Evolutionary conservation across 1,140 invertebrate genomes (phyloP), one percentile per base, ranked within the genome.

Genomic region (fruit fly (Drosophila melanogaster)): DNA sequence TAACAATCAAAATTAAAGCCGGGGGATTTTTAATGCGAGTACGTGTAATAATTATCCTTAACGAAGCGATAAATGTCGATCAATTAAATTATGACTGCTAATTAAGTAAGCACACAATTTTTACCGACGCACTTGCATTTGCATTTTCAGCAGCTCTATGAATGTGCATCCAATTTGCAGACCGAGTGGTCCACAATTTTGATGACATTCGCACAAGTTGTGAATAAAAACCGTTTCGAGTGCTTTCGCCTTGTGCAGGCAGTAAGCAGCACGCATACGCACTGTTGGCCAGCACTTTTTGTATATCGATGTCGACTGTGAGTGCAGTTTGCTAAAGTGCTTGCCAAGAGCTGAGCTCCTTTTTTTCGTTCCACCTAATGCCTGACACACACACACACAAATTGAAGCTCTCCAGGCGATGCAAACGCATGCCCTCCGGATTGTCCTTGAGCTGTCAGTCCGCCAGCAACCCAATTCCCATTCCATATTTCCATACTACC

Each of bases 331-430:
- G 40, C 47, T 8, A 56, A 75, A 75, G 72, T 75, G 71, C 72
- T 72, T 43, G 51, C 66, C 38, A 33, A 71, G 64, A 71, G 67
- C 67, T 71, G 22, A 19, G 14, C 47, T 10, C 37, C 62, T 54
- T 57, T 69, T 54, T 56, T 38, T 43, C 41, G 37, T 30, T 30
- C 30, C 53, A 66, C 69, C 64, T 65, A 79, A 79, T 77, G 61
- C 60, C 62, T 55, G 44, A 75, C 55, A 70, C 58, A 77, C 78
- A 79, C 58, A 24, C 44, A 69, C 55, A 69, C 58, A 72, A 84
- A 79, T 79, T 65, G 80, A 71, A 65, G 56, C 74, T 73, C 73
- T 81, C 51, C 38, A 35, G 51, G 59, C 40, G 50, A 64, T 67
- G 53, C 50, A 43, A 77, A 77, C 47, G 44, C 54, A 62, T 58